These are phyloP conservation scores for Stercorarius parasiticus DNA, from an alignment of 2,113 vertebrate genomes.

Conservation along the genomic window DNA sequence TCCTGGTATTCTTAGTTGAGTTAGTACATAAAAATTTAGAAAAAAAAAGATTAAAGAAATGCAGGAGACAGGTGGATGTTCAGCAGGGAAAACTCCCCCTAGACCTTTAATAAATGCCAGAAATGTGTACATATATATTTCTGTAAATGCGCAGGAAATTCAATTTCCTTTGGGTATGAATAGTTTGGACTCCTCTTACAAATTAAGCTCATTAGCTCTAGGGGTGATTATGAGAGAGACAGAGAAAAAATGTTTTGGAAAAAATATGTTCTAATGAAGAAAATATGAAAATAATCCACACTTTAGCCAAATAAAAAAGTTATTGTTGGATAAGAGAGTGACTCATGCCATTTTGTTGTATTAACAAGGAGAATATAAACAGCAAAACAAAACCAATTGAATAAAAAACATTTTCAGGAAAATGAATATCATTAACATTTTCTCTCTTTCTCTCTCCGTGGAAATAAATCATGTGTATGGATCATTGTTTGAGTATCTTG, in stretches of 20 bases:
- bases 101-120: not conserved
- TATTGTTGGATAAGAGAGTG: not conserved
- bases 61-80: not conserved
- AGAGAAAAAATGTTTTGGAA: not conserved
- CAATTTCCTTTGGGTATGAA: not conserved
- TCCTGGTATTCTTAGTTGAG: not conserved
- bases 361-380: not conserved
- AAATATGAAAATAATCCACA: not conserved
- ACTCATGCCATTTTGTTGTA: not conserved
- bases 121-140: not conserved
- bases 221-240: not conserved
- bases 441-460: not conserved
- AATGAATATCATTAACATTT: not conserved
- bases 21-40: not conserved
- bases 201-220: not conserved
- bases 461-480: not conserved
- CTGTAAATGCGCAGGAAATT: not conserved
- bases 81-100: not conserved
- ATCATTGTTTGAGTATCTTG: not conserved
- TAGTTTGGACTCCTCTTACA: not conserved
- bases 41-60: not conserved
- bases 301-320: not conserved
- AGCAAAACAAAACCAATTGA: not conserved
- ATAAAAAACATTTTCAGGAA: not conserved
- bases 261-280: not conserved